Base-by-base conservation (phyloP, 1,140 invertebrate genomes). In the Formica selysi region DNA sequence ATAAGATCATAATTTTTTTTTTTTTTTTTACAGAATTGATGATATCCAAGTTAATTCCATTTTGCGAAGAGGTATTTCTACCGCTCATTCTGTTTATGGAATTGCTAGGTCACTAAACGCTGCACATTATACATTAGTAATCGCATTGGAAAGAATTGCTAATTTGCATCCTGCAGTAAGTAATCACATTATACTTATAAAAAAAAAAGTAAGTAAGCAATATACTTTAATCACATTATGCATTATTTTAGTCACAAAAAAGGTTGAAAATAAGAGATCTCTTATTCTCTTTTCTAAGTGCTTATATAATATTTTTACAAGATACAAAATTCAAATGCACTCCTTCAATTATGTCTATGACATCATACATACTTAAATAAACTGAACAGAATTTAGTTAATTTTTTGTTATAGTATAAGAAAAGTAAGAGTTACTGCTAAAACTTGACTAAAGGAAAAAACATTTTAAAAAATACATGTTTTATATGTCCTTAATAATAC, bases 11-110 rank as follows among this genome's bases (percentile, higher is more conserved):
- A 3, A 65, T 29, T 32, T 36, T 38, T 29, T 32, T 36, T 32
- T 36, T n/a, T 38, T 36, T 68, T 36, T 88, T 95, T 96, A 87
- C 95, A 99, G 98, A 92, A 97, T 99, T 94, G 99, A 99, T 96
- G 99, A 99, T 95, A 99, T 99, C 95, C 98, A 99, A 96, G 99
- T 99, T 95, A 98, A 98, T 95, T 99, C 98, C 54, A 98, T 98
- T 89, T 95, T 99, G 70, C 96, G 99, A 91, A 96, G 99, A 94
- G 99, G 99, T 48, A 98, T 99, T 93, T 97, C 98, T 64, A 98
- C 99, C 16, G 98, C 99, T 13, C 99, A 99, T 96, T 98, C 98
- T 74, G 99, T 99, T 89, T 99, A 98, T 96, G 99, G 99, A 29
- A 96, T 99, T 64, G 97, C 98, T 29, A 98, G 97, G 92, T 99